Percentiles rank a stretch among this genome's conserved stretches.
Conservation (phyloP, 2,888 invertebrate species). For the Exocentrus adspersus region DNA sequence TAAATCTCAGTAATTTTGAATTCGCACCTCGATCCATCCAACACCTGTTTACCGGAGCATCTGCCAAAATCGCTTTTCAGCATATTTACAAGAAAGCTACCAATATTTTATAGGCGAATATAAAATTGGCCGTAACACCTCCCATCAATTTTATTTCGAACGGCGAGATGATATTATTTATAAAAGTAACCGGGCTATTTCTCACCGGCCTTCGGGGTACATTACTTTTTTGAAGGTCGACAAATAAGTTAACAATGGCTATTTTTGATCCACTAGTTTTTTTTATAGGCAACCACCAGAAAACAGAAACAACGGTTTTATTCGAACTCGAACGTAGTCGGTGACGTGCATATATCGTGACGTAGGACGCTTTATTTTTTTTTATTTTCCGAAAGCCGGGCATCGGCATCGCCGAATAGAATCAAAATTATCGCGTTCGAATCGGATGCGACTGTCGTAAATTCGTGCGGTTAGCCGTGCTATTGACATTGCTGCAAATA, state of each 20-base stretch:
- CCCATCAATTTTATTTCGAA: conserved; percentile 21
- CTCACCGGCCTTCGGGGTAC: conserved; percentile 13
- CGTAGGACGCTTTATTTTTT: conserved; percentile 4
- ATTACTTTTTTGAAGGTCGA: conserved; percentile 18
- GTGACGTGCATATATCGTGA: conserved; percentile 3
- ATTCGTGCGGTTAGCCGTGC: not conserved
- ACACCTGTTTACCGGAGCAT: conserved; percentile 25
- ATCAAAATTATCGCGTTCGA: not conserved
- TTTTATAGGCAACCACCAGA: conserved; percentile 11
- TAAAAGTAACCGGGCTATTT: conserved; percentile 16
- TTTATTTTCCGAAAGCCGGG: not conserved
- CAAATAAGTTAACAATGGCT: conserved; percentile 18
- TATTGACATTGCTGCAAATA: not conserved
- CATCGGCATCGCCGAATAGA: not conserved
- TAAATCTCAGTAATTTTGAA: conserved; percentile 29
- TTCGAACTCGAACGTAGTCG: conserved; percentile 1
- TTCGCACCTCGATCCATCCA: conserved; percentile 28
- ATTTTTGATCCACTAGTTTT: conserved; percentile 9
- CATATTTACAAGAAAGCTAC: conserved; percentile 22
- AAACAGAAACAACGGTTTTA: conserved; percentile 10
- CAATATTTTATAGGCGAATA: conserved; percentile 17
- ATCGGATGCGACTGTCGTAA: not conserved
- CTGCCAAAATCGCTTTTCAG: conserved; percentile 25
- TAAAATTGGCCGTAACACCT: conserved; percentile 16
- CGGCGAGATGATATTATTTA: conserved; percentile 18